Evolutionary conservation across 2,113 vertebrate genomes (phyloP), one percentile per base, ranked within the genome.

Genomic region (Trochalopteron elliotii): DNA sequence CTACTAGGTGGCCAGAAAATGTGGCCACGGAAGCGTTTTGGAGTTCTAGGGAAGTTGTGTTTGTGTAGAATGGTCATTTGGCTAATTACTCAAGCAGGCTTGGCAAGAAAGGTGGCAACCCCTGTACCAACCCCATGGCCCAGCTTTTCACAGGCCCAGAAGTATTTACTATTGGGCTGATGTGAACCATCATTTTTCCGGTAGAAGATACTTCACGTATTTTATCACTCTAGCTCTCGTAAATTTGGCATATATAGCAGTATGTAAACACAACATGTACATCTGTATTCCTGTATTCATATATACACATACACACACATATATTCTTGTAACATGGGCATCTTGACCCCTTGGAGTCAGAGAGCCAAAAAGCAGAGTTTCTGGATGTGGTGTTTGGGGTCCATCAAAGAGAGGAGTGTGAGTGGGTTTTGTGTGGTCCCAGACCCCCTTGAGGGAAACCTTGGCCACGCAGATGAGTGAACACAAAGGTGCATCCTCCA

Each of bases 371-470:
- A 23, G 27, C 55, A 89, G 76, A 70, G 19, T 28, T 72, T 70
- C 40, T 63, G 56, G 59, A 16, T 59, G 7, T 35, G 5, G 31
- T n/a, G 44, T 27, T 35, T 42, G 74, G 37, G 28, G 20, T 64
- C 59, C 24, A 9, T 39, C 14, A 7, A n/a, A 47, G 78, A 53
- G 61, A 45, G 18, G 47, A 84, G 63, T 0, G 1, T 19, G 33
- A 0, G 1, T 15, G 49, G 50, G 30, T 78, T 80, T 55, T 89
- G 31, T 0, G 0, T 2, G 0, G 42, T 50, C 47, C 53, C 63
- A 78, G 56, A 44, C 35, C 30, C 68, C 5, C 0, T 0, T 14
- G n/a, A 82, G 45, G 64, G 40, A 84, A 78, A 49, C 57, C 53
- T 30, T 33, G 56, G 39, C n/a, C 78, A 55, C 21, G 27, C 28